These are phyloP conservation scores for Drosophila mettleri DNA, from an alignment of 2,888 invertebrate genomes.

Conservation along the genomic window DNA sequence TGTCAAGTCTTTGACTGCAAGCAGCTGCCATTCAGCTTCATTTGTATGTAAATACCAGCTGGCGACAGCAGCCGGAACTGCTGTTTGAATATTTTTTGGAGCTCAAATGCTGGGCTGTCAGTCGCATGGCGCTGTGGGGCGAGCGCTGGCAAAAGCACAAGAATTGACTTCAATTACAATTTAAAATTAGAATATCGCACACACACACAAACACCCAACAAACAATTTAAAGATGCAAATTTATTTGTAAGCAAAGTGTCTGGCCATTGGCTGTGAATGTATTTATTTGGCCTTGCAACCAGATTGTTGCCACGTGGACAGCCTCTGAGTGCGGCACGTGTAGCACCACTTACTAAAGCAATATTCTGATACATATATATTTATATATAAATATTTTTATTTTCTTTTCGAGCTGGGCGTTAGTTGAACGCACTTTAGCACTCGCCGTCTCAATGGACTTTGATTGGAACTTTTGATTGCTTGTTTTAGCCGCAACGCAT, in stretches of 20 bases:
- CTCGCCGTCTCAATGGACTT: slow-evolving; percentile 38
- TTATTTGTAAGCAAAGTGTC: slow-evolving; percentile 50
- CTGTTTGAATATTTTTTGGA: slow-evolving; percentile 9
- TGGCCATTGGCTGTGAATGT: slow-evolving; percentile 42
- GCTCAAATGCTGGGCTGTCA: slow-evolving; percentile 4
- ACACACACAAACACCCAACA: slow-evolving; percentile 2
- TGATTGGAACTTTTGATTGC: slow-evolving; percentile 48
- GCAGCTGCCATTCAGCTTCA: slow-evolving; percentile 57
- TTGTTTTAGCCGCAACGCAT: slow-evolving; percentile 55
- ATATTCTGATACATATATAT: slow-evolving; percentile 16
- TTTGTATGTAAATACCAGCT: slow-evolving; percentile 65
- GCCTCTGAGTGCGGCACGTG: slow-evolving; percentile 37
- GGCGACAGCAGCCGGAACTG: slow-evolving; percentile 18
- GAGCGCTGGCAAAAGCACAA: neutral
- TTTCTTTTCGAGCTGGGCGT: slow-evolving; percentile 7
- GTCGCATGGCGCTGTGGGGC: slow-evolving; percentile 15
- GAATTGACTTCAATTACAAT: slow-evolving; percentile 6
- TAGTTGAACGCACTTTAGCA: slow-evolving; percentile 4
- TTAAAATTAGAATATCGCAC: slow-evolving; percentile 16
- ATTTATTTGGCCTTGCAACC: slow-evolving; percentile 34
- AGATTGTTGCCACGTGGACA: slow-evolving; percentile 15
- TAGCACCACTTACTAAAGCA: neutral
- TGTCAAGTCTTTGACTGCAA: slow-evolving; percentile 34
- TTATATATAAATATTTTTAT: slow-evolving; percentile 3
- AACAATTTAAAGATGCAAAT: slow-evolving; percentile 68